Conservation (phyloP, 2,113 vertebrate species). For the Anoura caudifer region DNA sequence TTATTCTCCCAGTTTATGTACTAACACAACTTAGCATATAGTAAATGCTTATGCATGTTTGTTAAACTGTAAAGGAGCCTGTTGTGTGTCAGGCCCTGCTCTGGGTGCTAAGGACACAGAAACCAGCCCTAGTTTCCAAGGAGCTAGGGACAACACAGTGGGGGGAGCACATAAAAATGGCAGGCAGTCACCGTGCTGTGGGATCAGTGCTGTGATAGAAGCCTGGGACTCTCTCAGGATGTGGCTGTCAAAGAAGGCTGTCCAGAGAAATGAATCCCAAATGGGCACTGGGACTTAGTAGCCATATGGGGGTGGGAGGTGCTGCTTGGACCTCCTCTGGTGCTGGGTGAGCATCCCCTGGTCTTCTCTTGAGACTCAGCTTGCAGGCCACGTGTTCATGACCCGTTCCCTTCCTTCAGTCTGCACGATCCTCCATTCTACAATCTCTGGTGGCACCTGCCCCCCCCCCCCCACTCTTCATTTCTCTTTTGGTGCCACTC, state of each 20-base stretch:
- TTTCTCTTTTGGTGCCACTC: neutral
- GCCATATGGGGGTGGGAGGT: neutral
- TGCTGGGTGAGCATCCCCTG: neutral
- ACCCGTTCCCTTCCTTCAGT: neutral
- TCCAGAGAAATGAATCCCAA: too few species aligned
- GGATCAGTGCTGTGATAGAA: neutral
- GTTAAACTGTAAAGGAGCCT: neutral
- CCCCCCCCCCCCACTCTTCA: neutral
- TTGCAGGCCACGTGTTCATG: neutral
- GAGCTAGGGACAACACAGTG: neutral
- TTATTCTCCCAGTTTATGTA: neutral
- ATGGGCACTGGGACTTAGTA: neutral
- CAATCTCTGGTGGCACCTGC: neutral
- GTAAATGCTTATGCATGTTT: neutral
- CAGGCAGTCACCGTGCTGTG: neutral
- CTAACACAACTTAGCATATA: neutral
- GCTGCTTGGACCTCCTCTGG: neutral
- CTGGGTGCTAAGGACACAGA: neutral
- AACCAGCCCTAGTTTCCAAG: neutral
- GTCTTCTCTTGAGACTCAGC: neutral
- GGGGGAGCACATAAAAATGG: neutral
- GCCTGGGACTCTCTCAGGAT: neutral
- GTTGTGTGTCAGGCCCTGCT: neutral
- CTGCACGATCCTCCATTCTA: neutral
- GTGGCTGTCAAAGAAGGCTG: neutral